These are phyloP conservation scores for Isaurus tuberculatus DNA, from an alignment of 92 coral and sea anemone species.

Conservation along the genomic window DNA sequence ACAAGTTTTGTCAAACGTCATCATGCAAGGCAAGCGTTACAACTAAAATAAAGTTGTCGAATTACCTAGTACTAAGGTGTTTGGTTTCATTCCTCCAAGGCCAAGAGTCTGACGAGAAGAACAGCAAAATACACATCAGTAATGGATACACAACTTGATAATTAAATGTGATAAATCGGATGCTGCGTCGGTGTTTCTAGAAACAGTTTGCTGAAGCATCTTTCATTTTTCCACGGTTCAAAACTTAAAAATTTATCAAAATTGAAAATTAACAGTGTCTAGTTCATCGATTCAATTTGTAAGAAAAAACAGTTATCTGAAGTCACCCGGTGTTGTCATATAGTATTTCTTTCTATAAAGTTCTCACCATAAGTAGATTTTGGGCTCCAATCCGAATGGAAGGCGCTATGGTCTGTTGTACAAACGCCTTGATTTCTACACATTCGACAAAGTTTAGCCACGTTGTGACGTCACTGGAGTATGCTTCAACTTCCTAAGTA, in stretches of 20 bases:
- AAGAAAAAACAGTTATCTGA: no score
- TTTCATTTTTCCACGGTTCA: no score
- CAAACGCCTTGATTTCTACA: constrained; percentile 96
- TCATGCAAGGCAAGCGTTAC: no score
- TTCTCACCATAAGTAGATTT: constrained; percentile 86
- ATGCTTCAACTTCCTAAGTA: constrained; percentile 66
- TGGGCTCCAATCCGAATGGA: constrained; percentile 87
- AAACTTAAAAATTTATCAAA: no score
- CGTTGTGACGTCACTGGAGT: constrained; percentile 61
- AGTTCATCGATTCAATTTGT: no score
- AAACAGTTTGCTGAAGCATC: no score
- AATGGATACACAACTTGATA: background rate
- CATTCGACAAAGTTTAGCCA: constrained; percentile 94
- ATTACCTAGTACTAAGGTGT: constrained; percentile 90
- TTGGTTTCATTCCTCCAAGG: constrained; percentile 98
- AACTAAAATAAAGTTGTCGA: background rate
- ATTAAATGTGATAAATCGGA: no score
- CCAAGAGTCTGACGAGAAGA: constrained; percentile 77
- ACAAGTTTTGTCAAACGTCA: no score
- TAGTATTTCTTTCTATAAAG: no score
- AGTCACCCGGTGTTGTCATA: no score
- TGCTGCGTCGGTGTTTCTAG: no score
- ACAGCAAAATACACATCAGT: background rate
- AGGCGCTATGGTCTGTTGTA: constrained; percentile 81
- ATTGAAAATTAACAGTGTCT: no score